phyloP scores from a whole-genome alignment of 2,888 invertebrate genomes.

The Dermolepida albohirtum region DNA sequence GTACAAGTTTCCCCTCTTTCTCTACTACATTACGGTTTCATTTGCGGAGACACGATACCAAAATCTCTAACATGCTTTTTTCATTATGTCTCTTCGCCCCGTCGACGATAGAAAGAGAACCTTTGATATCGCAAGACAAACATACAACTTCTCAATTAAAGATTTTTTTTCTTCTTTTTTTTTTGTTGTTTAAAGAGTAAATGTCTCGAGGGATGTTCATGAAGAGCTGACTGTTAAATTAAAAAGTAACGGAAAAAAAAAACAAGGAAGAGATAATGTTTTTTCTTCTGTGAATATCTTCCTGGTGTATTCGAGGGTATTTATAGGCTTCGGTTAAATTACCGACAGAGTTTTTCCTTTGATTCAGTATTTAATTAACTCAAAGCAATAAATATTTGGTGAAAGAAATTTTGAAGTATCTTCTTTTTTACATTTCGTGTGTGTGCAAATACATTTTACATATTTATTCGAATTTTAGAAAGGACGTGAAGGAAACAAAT shows the following conservation, averaged over 20 bases:
- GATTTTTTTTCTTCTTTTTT: conserved; percentile 24
- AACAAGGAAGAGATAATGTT: conserved; percentile 16
- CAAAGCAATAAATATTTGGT: no score
- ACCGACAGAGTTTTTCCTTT: not conserved
- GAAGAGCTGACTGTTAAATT: conserved; percentile 28
- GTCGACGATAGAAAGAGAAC: conserved; percentile 1
- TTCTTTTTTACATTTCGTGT: no score
- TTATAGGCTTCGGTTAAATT: not conserved
- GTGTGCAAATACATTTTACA: no score
- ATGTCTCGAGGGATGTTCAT: conserved; percentile 16
- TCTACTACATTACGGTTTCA: not conserved
- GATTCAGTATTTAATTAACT: not conserved
- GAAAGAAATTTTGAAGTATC: no score
- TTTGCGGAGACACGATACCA: not conserved
- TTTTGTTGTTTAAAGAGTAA: conserved; percentile 19
- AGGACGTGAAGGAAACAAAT: no score
- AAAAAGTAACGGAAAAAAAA: conserved; percentile 21
- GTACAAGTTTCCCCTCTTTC: conserved; percentile 19
- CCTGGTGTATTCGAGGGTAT: not conserved
- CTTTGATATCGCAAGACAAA: conserved; percentile 34
- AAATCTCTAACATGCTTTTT: conserved; percentile 18
- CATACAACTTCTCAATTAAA: conserved; percentile 35
- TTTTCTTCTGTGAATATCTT: not conserved
- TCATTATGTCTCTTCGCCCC: conserved; percentile 8
- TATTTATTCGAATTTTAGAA: no score